A percentile compares a stretch with the other conserved stretches of the same genome.
Evolutionary conservation across 2,113 vertebrate genomes (phyloP).

Genomic region (Phasianus colchicus): DNA sequence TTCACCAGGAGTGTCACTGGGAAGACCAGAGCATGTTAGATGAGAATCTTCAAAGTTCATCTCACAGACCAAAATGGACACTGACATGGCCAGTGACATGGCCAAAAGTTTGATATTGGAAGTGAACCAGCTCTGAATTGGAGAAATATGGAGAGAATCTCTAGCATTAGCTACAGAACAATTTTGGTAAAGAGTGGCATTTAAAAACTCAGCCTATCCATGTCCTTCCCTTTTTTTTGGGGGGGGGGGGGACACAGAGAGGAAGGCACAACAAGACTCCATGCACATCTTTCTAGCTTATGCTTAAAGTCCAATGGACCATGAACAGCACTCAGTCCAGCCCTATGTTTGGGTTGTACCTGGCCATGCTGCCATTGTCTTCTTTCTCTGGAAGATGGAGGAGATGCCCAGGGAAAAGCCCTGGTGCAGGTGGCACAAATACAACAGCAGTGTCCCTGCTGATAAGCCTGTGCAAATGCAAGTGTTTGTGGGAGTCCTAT

Average conservation of each 20-base stretch:
- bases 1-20: neutral
- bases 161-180: neutral
- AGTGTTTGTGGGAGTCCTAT: neutral
- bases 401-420: neutral
- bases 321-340: neutral
- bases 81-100: too few species aligned
- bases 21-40: neutral
- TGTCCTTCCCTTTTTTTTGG: too few species aligned
- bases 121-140: neutral
- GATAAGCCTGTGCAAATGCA: neutral
- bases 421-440: too few species aligned
- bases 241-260: too few species aligned
- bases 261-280: neutral
- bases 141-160: neutral
- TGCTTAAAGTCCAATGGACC: accelerated
- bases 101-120: neutral
- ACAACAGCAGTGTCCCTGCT: neutral
- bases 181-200: neutral
- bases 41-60: neutral
- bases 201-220: neutral
- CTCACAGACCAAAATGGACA: neutral
- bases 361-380: neutral
- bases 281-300: neutral
- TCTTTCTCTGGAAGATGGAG: neutral
- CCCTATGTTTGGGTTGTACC: accelerated